Base-by-base conservation (phyloP, 2,113 vertebrate genomes). In the Rafetus swinhoei region DNA sequence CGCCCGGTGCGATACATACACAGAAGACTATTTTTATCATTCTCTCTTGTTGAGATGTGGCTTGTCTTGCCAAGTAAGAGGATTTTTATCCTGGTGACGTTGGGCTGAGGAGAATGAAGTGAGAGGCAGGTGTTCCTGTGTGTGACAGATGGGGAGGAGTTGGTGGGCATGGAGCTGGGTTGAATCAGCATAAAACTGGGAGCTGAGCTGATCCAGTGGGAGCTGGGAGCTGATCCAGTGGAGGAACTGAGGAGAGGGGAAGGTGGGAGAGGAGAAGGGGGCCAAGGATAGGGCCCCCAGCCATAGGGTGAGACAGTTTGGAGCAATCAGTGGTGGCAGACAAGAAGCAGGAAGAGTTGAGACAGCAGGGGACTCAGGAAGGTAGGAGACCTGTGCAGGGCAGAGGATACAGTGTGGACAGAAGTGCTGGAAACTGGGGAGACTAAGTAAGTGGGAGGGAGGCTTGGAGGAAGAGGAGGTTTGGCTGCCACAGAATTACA, bases 81-180 rank as follows among this genome's bases (percentile, higher is more conserved):
- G 97, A 95, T 97, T 97, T 97, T 95, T 32, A 0, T 84, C 0
- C 21, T 0, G 2, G 91, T 93, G 96, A 95, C 86, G 82, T 88
- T 96, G 45, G 79, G 76, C 81, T 0, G 35, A 94, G 92, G 92
- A 94, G 92, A 87, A 6, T 54, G 83, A 89, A 93, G 76, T 0
- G 15, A 91, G 92, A 94, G 93, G 97, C 96, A 97, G 96, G 96
- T 97, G 96, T 93, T 93, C 89, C 90, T 50, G 60, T 84, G 90
- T 92, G 93, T 95, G 92, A 96, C 97, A 97, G 97, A 97, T 97
- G 96, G 96, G 91, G 89, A 94, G 86, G 92, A 94, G 95, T 95
- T 1, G 19, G 62, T 54, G 19, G 18, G 29, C 16, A 12, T 27
- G 0, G 92, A 90, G 87, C 94, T 92, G 94, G 92, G 94, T 95